Evolutionary conservation across 2,888 invertebrate species (phyloP), one percentile per base, ranked within the genome.

Genomic region (Dasysyrphus albostriatus): DNA sequence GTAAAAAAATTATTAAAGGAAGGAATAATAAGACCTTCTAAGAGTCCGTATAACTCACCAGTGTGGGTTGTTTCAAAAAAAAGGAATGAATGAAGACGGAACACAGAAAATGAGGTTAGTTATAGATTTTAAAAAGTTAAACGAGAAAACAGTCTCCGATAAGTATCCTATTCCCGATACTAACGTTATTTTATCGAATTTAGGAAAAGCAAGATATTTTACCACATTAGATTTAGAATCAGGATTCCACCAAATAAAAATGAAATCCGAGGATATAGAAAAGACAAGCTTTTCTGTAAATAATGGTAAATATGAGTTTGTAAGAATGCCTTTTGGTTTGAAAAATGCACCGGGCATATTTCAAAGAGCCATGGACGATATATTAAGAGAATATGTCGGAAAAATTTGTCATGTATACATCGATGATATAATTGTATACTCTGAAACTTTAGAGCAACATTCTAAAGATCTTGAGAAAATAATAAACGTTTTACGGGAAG

Each of bases 41-140:
- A 39, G 19, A 51, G 51, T 6, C 51, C 51, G 5, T 51, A 51
- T 0, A 59, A 59, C 16, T 5, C 49, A 39, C 12, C 59, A 1
- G 32, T 69, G 6, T 77, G 59, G 69, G 67, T 67, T 6, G 76
- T 67, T 19, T n/a, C 65, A 0, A 76, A 76, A 58, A n/a, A 76
- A 76, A 47, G 47, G 44, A 16, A 14, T 8, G 12, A 77, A 77
- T 8, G 59, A 59, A 14, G 76, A 67, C n/a, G 56, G 47, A 2
- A 34, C 58, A 2, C 24, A 34, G 39, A 51, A 67, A 39, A 37
- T 39, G 10, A 56, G 67, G 49, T 6, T 76, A 5, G 67, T 76
- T 0, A 67, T 47, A 5, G 67, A 76, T 12, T 76, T 24, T 47
- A 67, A 58, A 58, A 67, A 76, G 47, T 6, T 76, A 47, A 76